Percentiles rank a stretch among this genome's conserved stretches.
Evolutionary conservation across 2,888 invertebrate genomes (phyloP).

Genomic region (Agrotis exclamationis): DNA sequence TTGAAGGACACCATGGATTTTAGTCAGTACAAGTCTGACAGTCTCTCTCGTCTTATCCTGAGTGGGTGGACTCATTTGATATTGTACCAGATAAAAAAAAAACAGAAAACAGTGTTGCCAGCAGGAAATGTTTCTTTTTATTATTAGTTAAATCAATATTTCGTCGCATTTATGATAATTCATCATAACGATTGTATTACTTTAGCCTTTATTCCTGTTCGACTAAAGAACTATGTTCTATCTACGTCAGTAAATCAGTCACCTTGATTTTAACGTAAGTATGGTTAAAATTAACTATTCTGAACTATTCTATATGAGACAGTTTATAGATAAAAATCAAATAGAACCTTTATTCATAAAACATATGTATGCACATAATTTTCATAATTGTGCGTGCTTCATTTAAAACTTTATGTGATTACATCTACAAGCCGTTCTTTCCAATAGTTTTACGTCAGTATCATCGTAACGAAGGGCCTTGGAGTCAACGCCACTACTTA

Average conservation of each 20-base stretch:
- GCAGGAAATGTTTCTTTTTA: too few species aligned
- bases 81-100: too few species aligned
- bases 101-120: too few species aligned
- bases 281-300: not conserved
- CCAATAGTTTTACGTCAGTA: not conserved
- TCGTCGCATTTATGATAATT: not conserved
- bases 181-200: slow-evolving; percentile 13
- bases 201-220: slow-evolving; percentile 7
- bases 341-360: not conserved
- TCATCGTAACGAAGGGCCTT: not conserved
- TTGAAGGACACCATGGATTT: too few species aligned
- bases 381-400: slow-evolving; percentile 13
- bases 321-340: not conserved
- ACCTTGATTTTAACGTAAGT: not conserved
- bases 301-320: not conserved
- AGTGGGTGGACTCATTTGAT: too few species aligned
- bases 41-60: too few species aligned
- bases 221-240: not conserved
- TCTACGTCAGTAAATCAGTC: not conserved
- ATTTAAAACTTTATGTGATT: not conserved
- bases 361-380: slow-evolving; percentile 16
- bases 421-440: not conserved
- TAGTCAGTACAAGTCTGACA: too few species aligned
- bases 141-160: not conserved
- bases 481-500: not conserved